Evolutionary conservation across 2,888 invertebrate genomes (phyloP), one percentile per base, ranked within the genome.

Genomic region (Parelbella ahira): DNA sequence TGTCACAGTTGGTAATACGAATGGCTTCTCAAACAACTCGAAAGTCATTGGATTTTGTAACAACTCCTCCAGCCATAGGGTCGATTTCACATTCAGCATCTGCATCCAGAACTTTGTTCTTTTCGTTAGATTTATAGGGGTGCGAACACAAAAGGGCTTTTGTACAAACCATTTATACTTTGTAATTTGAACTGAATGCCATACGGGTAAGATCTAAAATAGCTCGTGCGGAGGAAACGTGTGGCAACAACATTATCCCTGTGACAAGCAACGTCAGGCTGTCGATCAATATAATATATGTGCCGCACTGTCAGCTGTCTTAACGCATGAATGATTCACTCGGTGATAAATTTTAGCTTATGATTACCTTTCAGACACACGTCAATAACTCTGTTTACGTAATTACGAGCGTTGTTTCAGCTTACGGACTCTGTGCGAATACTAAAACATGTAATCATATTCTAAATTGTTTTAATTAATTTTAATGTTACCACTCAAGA

Each of bases 251-350:
- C 83, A 82, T 86, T 86, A 84, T 83, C 81, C 83, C 78, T 74
- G 81, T 82, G 84, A 86, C 86, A 84, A 74, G 83, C 65, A 74
- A 78, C 76, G 83, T 86, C 83, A 75, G 77, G 80, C 76, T 84
- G 86, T 87, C 86, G 83, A 86, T 87, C 86, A 87, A 78, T 82
- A 76, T 84, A 87, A 87, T 84, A 75, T 87, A 87, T 87, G 84
- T 77, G 82, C 80, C 68, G 73, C 68, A 76, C 83, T 84, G 86
- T 86, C 86, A 84, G 80, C 84, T 84, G 86, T 84, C 86, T 79
- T 68, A 70, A 71, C 76, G 76, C 80, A 81, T 84, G 86, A 86
- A 82, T 84, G 86, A 86, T 86, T 87, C 86, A 86, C 84, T 83
- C 71, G 72, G 74, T 82, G 84, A 87, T 87, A 86, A 87, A 87